Evolutionary conservation across 2,888 invertebrate species (phyloP), one percentile per base, ranked within the genome.

Genomic region (Lasioglossum malachurum): DNA sequence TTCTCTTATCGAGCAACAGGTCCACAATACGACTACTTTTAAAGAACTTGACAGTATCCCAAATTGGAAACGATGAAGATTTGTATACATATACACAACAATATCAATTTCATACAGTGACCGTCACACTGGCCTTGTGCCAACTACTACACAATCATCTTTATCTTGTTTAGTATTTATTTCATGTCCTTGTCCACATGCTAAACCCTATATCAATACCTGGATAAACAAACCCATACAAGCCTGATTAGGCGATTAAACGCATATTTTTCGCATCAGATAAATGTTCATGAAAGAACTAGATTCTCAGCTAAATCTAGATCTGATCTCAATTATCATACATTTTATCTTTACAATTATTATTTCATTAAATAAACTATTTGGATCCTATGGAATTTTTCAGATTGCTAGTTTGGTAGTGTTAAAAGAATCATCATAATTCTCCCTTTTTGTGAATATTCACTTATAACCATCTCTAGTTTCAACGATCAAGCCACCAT

Each of bases 1-100:
- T 31, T 64, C 64, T 31, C 64, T 64, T 64, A 16, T 64, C 16
- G 64, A 64, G 64, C 31, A 64, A 64, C 31, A 64, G 64, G 64
- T 64, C 64, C 46, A 16, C 16, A 5, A 46, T 5, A 64, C 64
- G 64, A 64, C 27, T 64, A 64, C 64, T 57, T 64, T 31, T 64
- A 31, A 64, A 64, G 4, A 64, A 64, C 16, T 31, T 31, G 64
- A 64, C 7, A 31, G 64, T 31, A 64, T 64, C 31, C 64, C 2
- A 16, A 64, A 64, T 31, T 64, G 64, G 64, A 1, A 31, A 31
- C 64, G 31, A 16, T 0, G 64, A 64, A 31, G 19, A 31, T 64
- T 31, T 64, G 7, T 64, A 27, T 31, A 27, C 7, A 7, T 31
- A 27, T 16, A 2, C 14, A 5, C 64, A 31, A 16, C 7, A 31